Conservation (phyloP, 35 echinoderm and acorn worm genomes). For the Chiridota heheva region DNA sequence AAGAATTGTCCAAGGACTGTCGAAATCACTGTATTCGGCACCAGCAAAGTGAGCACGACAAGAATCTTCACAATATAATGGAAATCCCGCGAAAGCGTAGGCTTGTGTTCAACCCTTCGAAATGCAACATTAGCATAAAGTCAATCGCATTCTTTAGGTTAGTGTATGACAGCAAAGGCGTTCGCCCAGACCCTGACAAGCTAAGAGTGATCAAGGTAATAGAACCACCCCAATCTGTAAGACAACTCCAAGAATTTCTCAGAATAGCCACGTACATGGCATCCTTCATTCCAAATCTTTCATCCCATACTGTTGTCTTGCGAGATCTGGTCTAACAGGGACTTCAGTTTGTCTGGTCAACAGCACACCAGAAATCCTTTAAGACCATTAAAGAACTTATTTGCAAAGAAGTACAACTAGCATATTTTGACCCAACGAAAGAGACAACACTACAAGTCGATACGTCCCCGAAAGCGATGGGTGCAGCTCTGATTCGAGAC, state of each 20-base stretch:
- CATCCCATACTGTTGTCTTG: not conserved
- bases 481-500: conserved; percentile 38
- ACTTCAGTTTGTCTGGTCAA: conserved; percentile 13
- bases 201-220: conserved; percentile 20
- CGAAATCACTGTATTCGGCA: conserved; percentile 52
- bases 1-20: conserved; percentile 57
- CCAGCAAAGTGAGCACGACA: conserved; percentile 43
- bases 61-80: conserved; percentile 41
- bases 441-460: conserved; percentile 40
- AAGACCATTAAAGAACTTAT: conserved; percentile 34
- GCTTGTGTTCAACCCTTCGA: conserved; percentile 42
- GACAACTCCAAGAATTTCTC: conserved; percentile 33
- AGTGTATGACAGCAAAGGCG: conserved; percentile 23
- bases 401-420: conserved; percentile 19
- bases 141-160: conserved; percentile 61
- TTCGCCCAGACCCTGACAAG: conserved; percentile 48
- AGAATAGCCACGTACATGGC: conserved; percentile 30
- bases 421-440: conserved; percentile 45
- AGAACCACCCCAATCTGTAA: not conserved
- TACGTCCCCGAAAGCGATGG: conserved; percentile 37
- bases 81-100: conserved; percentile 26
- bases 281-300: conserved; percentile 13
- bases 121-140: conserved; percentile 38
- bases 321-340: conserved; percentile 15
- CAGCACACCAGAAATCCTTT: conserved; percentile 21